phyloP scores from a whole-genome alignment of 2,888 invertebrate species.

The Yponomeuta evonymella region DNA sequence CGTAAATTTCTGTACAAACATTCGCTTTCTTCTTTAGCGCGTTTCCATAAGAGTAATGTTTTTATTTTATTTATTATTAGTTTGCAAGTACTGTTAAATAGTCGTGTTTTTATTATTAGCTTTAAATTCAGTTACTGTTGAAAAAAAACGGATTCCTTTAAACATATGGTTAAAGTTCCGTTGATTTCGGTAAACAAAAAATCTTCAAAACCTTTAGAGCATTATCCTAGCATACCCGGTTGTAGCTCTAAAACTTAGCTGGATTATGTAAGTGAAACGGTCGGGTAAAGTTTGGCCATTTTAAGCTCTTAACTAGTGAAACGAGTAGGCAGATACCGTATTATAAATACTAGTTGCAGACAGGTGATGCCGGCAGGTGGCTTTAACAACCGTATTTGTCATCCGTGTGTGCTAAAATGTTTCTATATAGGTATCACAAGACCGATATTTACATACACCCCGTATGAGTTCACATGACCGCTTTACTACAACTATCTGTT shows the following conservation, averaged over 20 bases:
- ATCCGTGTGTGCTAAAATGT: conserved; percentile 55
- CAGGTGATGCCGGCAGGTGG: conserved; percentile 58
- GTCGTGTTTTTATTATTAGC: too few species aligned
- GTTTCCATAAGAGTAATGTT: too few species aligned
- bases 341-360: conserved; percentile 35
- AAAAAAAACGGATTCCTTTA: too few species aligned
- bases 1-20: too few species aligned
- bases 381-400: conserved; percentile 65
- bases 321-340: conserved; percentile 14
- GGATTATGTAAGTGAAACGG: conserved; percentile 8
- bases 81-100: too few species aligned
- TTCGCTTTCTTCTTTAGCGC: too few species aligned
- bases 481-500: too few species aligned
- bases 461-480: background rate
- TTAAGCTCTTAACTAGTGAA: conserved; percentile 14
- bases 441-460: conserved; percentile 38
- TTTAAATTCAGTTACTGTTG: too few species aligned
- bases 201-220: too few species aligned
- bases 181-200: too few species aligned
- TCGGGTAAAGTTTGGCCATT: conserved; percentile 11
- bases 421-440: conserved; percentile 49
- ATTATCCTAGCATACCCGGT: background rate
- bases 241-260: conserved; percentile 1
- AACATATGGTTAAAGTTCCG: too few species aligned
- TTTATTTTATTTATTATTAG: too few species aligned